phyloP scores from a whole-genome alignment of 2,888 invertebrate genomes.

The Drepanosiphum platanoidis region DNA sequence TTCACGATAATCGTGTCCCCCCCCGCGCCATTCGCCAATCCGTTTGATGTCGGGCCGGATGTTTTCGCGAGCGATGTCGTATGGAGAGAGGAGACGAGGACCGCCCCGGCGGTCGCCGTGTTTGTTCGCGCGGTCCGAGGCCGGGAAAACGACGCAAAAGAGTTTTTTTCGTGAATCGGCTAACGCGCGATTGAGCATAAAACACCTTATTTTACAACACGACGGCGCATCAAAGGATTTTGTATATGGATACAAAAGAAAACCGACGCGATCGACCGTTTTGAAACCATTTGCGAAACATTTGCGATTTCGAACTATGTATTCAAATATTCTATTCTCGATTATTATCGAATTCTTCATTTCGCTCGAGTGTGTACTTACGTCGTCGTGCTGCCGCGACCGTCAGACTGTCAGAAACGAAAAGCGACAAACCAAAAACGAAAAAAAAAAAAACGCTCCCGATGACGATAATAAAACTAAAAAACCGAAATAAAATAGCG shows the following conservation, averaged over 20 bases:
- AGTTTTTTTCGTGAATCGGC: constrained; percentile 9
- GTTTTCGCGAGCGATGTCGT: not conserved
- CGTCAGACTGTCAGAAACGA: not conserved
- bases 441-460: not conserved
- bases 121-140: not conserved
- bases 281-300: no score
- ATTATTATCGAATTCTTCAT: constrained; percentile 54
- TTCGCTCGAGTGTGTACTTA: constrained; percentile 18
- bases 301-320: no score
- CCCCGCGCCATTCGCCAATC: no score
- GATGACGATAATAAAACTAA: not conserved
- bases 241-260: no score
- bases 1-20: not conserved
- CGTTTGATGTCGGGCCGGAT: not conserved
- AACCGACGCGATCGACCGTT: no score
- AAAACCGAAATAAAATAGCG: not conserved
- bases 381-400: not conserved
- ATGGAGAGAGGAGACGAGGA: no score
- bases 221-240: no score
- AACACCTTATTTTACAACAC: no score
- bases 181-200: no score
- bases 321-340: no score
- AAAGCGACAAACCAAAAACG: not conserved
- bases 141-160: not conserved
- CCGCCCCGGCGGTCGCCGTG: not conserved